phyloP scores from a whole-genome alignment of 2,888 invertebrate genomes.

The Mystacides longicornis region DNA sequence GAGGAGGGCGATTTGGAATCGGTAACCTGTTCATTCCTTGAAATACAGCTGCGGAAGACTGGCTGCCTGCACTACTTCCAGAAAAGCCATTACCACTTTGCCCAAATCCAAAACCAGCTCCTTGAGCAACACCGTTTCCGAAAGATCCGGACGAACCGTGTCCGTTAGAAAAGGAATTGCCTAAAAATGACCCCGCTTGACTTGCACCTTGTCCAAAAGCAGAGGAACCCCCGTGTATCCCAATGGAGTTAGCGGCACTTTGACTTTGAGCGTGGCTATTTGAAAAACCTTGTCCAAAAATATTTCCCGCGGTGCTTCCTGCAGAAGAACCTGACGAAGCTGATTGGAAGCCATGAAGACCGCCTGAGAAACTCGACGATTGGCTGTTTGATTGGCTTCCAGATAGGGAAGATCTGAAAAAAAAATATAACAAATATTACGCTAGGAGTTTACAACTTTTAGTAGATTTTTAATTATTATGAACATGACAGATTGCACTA shows the following conservation, averaged over 20 bases:
- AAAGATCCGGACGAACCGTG: conserved; percentile 18
- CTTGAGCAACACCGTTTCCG: conserved; percentile 20
- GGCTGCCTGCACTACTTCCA: conserved; percentile 16
- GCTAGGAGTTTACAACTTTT: too few species aligned
- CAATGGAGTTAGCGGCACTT: conserved; percentile 29
- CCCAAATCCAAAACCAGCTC: conserved; percentile 16
- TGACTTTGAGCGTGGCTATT: conserved; percentile 20
- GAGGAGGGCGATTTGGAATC: neutral
- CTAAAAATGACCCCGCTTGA: conserved; percentile 32
- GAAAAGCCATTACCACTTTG: conserved; percentile 14
- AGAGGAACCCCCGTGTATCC: conserved; percentile 16
- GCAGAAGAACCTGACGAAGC: conserved; percentile 35
- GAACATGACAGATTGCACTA: too few species aligned
- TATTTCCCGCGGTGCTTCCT: conserved; percentile 29
- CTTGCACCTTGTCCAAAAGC: conserved; percentile 27
- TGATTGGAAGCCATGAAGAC: conserved; percentile 18
- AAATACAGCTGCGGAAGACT: conserved; percentile 7
- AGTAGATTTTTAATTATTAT: too few species aligned
- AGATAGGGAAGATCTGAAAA: conserved; percentile 26
- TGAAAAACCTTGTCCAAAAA: conserved; percentile 23
- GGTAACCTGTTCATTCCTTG: neutral
- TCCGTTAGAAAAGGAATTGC: conserved; percentile 26
- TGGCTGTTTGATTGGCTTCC: conserved; percentile 48
- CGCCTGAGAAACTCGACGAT: conserved; percentile 39
- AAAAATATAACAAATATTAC: too few species aligned